Evolutionary conservation across 1,140 invertebrate species (phyloP).

Genomic region (Drosophila nasuta): DNA sequence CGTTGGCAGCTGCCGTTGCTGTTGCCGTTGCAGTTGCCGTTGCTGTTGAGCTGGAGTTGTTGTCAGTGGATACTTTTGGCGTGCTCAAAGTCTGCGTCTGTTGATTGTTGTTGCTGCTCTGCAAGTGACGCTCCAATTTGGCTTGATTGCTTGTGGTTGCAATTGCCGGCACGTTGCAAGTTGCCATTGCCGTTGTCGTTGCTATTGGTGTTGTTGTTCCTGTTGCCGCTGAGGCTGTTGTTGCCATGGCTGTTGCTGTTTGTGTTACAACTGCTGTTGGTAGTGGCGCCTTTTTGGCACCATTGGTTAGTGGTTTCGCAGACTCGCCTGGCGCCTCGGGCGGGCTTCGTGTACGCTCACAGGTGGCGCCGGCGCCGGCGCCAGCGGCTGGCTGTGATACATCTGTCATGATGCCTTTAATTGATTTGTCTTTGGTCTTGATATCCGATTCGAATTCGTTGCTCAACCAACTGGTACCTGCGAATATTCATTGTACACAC

Average conservation of each 20-base stretch:
- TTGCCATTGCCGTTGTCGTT: constrained; percentile 7
- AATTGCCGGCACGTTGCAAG: constrained; percentile 16
- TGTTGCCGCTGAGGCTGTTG: constrained; percentile 13
- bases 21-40: neutral
- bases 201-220: constrained; percentile 4
- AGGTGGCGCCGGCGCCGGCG: constrained; percentile 30
- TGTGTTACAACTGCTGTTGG: constrained; percentile 11
- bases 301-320: constrained; percentile 66
- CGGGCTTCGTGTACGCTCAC: constrained; percentile 16
- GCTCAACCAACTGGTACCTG: constrained; percentile 13
- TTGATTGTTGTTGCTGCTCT: constrained; percentile 73
- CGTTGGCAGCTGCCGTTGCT: neutral
- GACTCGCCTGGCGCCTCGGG: constrained; percentile 47
- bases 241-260: constrained; percentile 22
- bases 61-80: constrained; percentile 35
- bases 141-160: constrained; percentile 55
- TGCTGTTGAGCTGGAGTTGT: constrained; percentile 35
- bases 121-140: constrained; percentile 57
- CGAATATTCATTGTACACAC: constrained; percentile 51
- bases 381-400: constrained; percentile 65
- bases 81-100: constrained; percentile 21
- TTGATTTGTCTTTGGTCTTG: constrained; percentile 7
- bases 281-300: constrained; percentile 55
- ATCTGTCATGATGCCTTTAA: constrained; percentile 71
- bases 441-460: neutral